Evolutionary conservation across 2,797 vertebrate genomes (phyloP).

Genomic region (Chiroxiphia lanceolata): DNA sequence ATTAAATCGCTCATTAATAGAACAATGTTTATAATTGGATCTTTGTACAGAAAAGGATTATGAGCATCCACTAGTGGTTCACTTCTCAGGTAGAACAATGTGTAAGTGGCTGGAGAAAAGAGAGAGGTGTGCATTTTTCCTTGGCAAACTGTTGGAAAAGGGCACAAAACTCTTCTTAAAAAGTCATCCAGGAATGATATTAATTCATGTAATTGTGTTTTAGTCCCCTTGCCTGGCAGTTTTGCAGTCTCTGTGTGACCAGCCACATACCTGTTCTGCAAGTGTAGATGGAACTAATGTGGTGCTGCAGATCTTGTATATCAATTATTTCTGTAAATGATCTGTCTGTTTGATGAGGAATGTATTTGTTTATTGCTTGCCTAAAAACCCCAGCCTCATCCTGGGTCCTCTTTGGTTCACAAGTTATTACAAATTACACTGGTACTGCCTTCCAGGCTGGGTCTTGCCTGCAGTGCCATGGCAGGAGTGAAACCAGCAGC

Average conservation of each 20-base stretch:
- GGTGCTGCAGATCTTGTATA: neutral
- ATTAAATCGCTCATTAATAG: neutral
- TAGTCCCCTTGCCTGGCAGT: neutral
- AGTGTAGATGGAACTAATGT: neutral
- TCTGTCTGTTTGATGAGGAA: neutral
- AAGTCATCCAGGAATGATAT: neutral
- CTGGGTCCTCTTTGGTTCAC: neutral
- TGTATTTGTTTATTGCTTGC: neutral
- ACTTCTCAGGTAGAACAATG: neutral
- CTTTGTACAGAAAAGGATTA: neutral
- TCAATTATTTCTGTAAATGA: neutral
- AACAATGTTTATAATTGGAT: neutral
- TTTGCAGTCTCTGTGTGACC: neutral
- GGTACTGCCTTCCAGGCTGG: neutral
- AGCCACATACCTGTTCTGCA: neutral
- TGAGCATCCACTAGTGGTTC: neutral
- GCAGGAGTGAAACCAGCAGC: neutral
- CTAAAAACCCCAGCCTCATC: neutral
- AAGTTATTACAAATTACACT: neutral
- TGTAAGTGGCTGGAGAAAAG: neutral
- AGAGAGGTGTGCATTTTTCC: neutral
- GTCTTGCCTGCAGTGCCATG: neutral
- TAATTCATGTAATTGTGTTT: neutral
- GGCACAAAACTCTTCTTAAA: neutral
- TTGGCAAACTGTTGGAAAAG: neutral